phyloP scores from a whole-genome alignment of 1,140 invertebrate genomes.

The Stegodyphus dumicola region DNA sequence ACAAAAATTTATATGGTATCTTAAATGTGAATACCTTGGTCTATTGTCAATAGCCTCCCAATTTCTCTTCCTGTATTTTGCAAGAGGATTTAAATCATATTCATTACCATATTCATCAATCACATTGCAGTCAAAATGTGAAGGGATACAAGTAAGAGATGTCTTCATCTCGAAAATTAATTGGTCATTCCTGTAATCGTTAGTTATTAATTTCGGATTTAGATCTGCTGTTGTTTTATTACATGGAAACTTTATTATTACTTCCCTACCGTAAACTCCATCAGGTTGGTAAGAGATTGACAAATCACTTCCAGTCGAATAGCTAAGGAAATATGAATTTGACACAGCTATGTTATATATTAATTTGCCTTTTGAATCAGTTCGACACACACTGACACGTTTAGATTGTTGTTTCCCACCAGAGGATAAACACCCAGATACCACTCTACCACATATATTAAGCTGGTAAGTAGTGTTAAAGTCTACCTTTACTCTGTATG shows the following conservation, averaged over 20 bases:
- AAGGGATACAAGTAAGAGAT: constrained; percentile 64
- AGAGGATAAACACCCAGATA: not conserved
- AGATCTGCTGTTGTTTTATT: not conserved
- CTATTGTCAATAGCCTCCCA: constrained; percentile 25
- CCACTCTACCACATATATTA: constrained; percentile 46
- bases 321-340: constrained; percentile 21
- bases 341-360: constrained; percentile 6
- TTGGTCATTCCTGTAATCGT: not conserved
- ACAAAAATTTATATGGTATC: constrained; percentile 56
- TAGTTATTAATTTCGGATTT: constrained; percentile 9
- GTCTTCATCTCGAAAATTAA: constrained; percentile 67
- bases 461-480: constrained; percentile 11
- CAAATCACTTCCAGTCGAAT: constrained; percentile 29
- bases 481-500: constrained; percentile 3
- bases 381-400: constrained; percentile 37
- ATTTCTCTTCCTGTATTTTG: constrained; percentile 1
- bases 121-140: constrained; percentile 34
- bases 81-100: constrained; percentile 51
- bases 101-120: constrained; percentile 43
- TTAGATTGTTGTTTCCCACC: not conserved
- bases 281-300: constrained; percentile 12
- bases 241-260: constrained; percentile 33
- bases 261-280: not conserved
- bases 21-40: constrained; percentile 7
- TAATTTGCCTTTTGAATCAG: not conserved